Evolutionary conservation across 2,888 invertebrate species (phyloP), one percentile per base, ranked within the genome.

Genomic region (Eretmocerus hayati): DNA sequence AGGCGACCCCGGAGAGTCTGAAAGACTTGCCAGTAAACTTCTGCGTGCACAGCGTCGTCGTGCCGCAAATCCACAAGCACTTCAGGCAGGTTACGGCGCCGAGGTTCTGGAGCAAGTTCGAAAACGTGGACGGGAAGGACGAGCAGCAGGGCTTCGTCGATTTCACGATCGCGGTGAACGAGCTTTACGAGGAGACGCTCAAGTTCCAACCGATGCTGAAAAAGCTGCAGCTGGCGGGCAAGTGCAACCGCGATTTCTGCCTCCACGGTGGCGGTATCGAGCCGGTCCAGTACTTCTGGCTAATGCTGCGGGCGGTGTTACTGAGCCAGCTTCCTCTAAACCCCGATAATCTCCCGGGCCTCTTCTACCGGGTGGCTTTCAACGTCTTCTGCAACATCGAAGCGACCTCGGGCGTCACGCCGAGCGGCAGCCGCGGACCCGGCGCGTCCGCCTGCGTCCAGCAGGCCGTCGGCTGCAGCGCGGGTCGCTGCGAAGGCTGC

Each of bases 321-420:
- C 67, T 87, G 13, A 82, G 87, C 6, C 85, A 87, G 60, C 66
- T 88, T 18, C 85, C 87, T 19, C 67, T 84, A 8, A 76, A 83
- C 59, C 83, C 85, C 59, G 81, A 84, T 62, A 70, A 77, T 8
- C 80, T 86, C 23, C 82, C 87, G 2, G 78, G 81, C 58, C 80
- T 82, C 44, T 90, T 89, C 69, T 90, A 89, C 63, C 81, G 82
- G 70, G 78, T 83, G 18, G 85, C 88, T 4, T 85, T 90, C 56
- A 84, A 82, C 63, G 82, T 86, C 1, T 86, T 86, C 65, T 67
- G 68, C 55, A 69, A 72, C 52, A 63, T 66, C n/a, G 66, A 71
- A 30, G 52, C 52, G 23, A 42, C 43, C 4, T 11, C 40, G 32
- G 9, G 31, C 22, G 6, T 21, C 59, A 62, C 61, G 61, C 74